These are phyloP conservation scores for Brachypteracias leptosomus DNA, from an alignment of 2,113 vertebrate species.

Conservation along the genomic window DNA sequence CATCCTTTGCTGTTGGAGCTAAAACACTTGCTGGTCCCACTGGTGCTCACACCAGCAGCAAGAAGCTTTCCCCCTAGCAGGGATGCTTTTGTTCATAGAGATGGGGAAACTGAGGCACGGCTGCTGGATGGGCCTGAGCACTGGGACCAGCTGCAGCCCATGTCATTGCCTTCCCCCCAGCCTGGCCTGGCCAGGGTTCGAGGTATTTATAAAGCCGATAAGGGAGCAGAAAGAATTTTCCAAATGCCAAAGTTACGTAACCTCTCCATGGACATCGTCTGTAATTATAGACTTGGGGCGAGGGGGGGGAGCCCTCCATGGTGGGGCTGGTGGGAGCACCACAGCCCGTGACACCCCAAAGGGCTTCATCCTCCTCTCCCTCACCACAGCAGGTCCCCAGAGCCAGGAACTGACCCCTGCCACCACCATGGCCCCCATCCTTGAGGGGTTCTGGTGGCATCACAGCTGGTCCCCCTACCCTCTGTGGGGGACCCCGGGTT, in stretches of 20 bases:
- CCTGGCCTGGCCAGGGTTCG: background rate
- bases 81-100: background rate
- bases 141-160: background rate
- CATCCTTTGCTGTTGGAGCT: background rate
- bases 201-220: constrained; percentile 50
- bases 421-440: fast-evolving
- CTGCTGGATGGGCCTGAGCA: fast-evolving
- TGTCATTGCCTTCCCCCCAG: background rate
- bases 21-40: background rate
- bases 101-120: constrained; percentile 2
- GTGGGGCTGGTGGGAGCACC: background rate
- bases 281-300: background rate
- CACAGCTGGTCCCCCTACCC: fast-evolving
- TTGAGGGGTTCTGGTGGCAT: background rate
- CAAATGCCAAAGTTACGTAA: background rate
- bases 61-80: background rate
- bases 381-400: fast-evolving
- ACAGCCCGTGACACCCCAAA: background rate
- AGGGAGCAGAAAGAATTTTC: constrained; percentile 65
- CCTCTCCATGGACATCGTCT: background rate
- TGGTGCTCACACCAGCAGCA: fast-evolving
- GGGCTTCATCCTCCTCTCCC: background rate
- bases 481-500: background rate
- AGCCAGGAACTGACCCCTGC: background rate
- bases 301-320: background rate